phyloP scores from a whole-genome alignment of 2,797 vertebrate genomes.

The Chaenodraco wilsoni region DNA sequence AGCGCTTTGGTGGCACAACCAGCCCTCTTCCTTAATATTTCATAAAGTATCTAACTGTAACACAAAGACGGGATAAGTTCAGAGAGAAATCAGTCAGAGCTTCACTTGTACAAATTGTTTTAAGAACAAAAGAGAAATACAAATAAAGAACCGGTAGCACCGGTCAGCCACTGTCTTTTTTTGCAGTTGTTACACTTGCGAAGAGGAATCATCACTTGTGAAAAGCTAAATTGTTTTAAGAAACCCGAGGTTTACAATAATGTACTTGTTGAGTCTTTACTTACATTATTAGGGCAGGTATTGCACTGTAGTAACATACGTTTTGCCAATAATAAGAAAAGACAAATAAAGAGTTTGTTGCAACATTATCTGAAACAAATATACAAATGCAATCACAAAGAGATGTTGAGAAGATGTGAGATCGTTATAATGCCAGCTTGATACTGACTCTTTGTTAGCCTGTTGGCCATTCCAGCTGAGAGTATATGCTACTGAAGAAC shows the following conservation, averaged over 20 bases:
- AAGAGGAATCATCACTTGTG: no score
- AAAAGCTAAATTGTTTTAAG: not conserved
- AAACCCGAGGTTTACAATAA: not conserved
- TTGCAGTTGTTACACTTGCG: not conserved
- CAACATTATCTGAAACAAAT: constrained; percentile 8
- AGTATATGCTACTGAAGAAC: constrained; percentile 17
- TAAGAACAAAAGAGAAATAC: not conserved
- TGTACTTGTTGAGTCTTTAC: not conserved
- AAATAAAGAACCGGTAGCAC: not conserved
- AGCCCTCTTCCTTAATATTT: no score
- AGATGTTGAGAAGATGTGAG: constrained; percentile 17
- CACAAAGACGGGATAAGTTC: not conserved
- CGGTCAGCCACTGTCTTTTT: not conserved
- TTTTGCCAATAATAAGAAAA: not conserved
- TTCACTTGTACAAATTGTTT: not conserved
- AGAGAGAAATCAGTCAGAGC: constrained; percentile 3
- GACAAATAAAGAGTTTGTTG: not conserved
- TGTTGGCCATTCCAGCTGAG: constrained; percentile 34
- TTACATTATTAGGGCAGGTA: not conserved
- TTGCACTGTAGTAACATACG: not conserved
- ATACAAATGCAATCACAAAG: constrained; percentile 13
- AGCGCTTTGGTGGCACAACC: no score
- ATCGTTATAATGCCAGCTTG: constrained; percentile 9
- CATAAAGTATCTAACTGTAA: no score
- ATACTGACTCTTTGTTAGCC: constrained; percentile 22